A percentile compares a stretch with the other conserved stretches of the same genome.
These are phyloP conservation scores for Lasius fuliginosus DNA, from an alignment of 2,888 invertebrate genomes.

Conservation along the genomic window DNA sequence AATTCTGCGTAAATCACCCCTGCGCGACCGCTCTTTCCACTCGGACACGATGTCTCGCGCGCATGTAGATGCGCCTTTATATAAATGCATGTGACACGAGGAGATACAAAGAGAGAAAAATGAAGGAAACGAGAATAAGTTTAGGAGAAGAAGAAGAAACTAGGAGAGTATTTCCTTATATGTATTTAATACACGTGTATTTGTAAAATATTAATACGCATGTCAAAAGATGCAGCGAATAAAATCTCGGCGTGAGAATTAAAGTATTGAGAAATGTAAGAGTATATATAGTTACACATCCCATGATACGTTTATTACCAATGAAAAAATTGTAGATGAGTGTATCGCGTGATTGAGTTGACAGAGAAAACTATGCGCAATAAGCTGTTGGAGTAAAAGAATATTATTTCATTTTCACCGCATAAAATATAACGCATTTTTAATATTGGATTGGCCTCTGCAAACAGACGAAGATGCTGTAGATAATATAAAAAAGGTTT, in stretches of 20 bases:
- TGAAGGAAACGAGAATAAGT: not conserved
- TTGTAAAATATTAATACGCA: not conserved
- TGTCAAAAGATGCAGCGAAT: not conserved
- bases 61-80: not conserved
- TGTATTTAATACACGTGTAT: no score
- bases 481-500: not conserved
- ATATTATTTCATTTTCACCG: not conserved
- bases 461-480: not conserved
- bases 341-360: not conserved
- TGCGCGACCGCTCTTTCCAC: not conserved
- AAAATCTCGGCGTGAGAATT: not conserved
- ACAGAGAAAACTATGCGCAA: not conserved
- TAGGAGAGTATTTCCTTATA: not conserved
- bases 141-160: not conserved
- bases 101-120: not conserved
- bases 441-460: not conserved
- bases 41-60: not conserved
- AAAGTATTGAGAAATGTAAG: no score
- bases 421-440: not conserved
- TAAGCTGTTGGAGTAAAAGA: not conserved
- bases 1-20: slow-evolving; percentile 20
- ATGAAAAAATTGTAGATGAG: not conserved
- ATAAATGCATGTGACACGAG: no score
- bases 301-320: not conserved
- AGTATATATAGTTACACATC: no score